These are phyloP conservation scores for Spermophilus dauricus DNA, from an alignment of 2,113 vertebrate species.

Conservation along the genomic window DNA sequence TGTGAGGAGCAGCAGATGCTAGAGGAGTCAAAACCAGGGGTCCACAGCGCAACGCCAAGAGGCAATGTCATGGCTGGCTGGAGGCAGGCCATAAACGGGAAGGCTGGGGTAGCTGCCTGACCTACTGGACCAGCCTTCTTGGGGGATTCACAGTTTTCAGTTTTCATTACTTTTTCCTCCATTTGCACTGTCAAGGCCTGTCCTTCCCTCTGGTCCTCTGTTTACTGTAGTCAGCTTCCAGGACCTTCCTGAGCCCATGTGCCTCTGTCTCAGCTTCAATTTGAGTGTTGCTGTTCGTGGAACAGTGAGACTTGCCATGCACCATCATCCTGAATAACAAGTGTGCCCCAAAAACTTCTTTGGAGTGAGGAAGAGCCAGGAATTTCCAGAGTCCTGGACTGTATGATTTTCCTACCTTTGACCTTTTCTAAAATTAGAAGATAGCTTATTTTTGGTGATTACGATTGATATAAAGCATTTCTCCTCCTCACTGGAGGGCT, in stretches of 20 bases:
- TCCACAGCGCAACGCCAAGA: not conserved
- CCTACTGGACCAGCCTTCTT: accelerated
- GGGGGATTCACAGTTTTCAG: not conserved
- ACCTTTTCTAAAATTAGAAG: conserved; percentile 6
- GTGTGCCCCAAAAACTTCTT: not conserved
- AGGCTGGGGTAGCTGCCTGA: not conserved
- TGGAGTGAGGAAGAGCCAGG: not conserved
- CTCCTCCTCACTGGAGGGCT: not conserved
- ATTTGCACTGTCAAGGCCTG: not conserved
- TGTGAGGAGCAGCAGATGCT: conserved; percentile 40
- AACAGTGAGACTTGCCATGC: accelerated
- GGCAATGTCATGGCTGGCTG: not conserved
- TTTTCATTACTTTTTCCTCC: not conserved
- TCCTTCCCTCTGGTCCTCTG: not conserved
- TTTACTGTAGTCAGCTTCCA: not conserved
- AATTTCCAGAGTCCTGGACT: not conserved
- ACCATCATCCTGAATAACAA: not conserved
- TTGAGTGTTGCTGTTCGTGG: accelerated
- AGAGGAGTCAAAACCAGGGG: not conserved
- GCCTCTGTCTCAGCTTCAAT: not conserved
- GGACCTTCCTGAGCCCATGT: not conserved
- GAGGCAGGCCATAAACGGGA: not conserved
- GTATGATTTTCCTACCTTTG: not conserved
- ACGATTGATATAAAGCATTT: not conserved
- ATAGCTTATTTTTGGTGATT: not conserved